Base-by-base conservation (phyloP, 2,113 vertebrate genomes). In the Gallinago media region DNA sequence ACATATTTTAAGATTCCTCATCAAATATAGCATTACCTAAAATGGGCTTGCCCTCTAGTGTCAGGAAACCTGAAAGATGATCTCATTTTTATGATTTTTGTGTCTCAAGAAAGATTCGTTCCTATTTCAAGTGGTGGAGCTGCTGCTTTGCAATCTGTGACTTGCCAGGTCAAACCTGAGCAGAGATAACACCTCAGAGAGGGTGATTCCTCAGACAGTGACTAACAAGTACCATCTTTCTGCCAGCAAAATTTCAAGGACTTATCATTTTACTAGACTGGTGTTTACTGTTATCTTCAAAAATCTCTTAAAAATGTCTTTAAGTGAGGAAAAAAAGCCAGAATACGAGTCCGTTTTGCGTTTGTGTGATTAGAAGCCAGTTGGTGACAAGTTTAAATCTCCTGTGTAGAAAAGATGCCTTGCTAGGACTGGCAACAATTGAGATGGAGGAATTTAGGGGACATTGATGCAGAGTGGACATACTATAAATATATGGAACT, bases 31-130 rank as follows among this genome's bases (percentile, higher is more conserved):
- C 0, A 0, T 94, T 95, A 91, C 62, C 71, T 95, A 92, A 92
- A 95, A 93, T 87, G 94, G 89, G 82, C 62, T 96, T 97, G 95
- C 94, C 96, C 90, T 96, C 95, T 95, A 95, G 92, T 93, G 94
- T 96, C 85, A 89, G 83, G 47, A 96, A 92, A 91, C 58, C 80
- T 85, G 76, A 92, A 89, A 92, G 79, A 85, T 91, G 13, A 91
- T 89, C 56, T 91, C 23, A 26, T 21, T 89, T 89, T 62, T 91
- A 38, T 71, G 0, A 0, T 19, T 86, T 89, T 65, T 92, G 21
- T 71, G 17, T 83, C 61, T 91, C 40, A 78, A 21, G 8, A 27
- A 78, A 68, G n/a, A 72, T 88, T 84, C 75, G 86, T 90, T 54
- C 15, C 16, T 71, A 3, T 94, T 85, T 96, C 92, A 92, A 84